Base-by-base conservation (phyloP, 2,888 invertebrate genomes). In the Lordiphosa andalusiaca region DNA sequence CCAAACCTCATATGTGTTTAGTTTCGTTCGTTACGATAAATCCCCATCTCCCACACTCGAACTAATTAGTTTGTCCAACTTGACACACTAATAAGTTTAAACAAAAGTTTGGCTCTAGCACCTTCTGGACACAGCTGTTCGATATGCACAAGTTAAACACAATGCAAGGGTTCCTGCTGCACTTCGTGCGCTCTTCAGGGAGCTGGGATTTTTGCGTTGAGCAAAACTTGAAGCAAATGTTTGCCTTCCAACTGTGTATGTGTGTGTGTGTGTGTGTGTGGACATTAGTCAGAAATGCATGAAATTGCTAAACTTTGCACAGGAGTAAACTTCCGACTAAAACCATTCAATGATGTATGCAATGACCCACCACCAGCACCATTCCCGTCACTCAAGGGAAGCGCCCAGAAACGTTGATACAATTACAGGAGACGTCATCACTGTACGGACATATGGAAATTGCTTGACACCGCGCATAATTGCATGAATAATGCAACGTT, bases 231-330 rank as follows among this genome's bases (percentile, higher is more conserved):
- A 54, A 50, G 48, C 71, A 73, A 80, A 81, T 77, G 72, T 77
- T 80, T 73, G 74, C 69, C 63, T 61, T 59, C 64, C 63, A 40
- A 51, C 66, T 69, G 49, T 47, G 21, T 47, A n/a, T 23, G 16
- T 35, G n/a, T 42, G 21, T 47, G 23, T 23, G 16, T 35, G n/a
- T 42, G 23, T 23, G 12, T 42, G 12, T 71, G 71, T 82, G 83
- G 69, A 83, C 86, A 85, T 83, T 86, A 84, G 84, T 86, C 83
- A 81, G 68, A 78, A 84, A 86, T 85, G 78, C 80, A 86, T 85
- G 75, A 86, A 86, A 86, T 83, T 84, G 73, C 67, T 13, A 69
- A 86, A 86, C 73, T 84, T 80, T 74, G 55, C 37, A 54, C 50
- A 36, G 12, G 37, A 5, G 16, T 44, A 44, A 44, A 44, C 30